These are phyloP conservation scores for Athripsodes cinereus DNA, from an alignment of 2,888 invertebrate species.

Conservation along the genomic window DNA sequence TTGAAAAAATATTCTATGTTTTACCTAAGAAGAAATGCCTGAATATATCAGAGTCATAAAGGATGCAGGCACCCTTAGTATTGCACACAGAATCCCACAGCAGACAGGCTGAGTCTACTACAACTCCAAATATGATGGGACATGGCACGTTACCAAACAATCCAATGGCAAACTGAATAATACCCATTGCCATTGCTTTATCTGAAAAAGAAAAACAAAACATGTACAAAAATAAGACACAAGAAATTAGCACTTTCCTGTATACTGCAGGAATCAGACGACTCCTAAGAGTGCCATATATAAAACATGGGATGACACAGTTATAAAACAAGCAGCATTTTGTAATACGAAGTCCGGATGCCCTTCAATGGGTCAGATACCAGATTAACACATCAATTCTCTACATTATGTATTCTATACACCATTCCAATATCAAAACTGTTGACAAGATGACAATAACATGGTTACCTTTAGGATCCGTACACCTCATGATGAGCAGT, in stretches of 20 bases:
- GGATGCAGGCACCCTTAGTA: conserved; percentile 75
- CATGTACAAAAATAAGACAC: too few relatives aligned
- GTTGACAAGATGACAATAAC: too few relatives aligned
- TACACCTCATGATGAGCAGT: conserved; percentile 83
- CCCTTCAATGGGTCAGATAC: too few relatives aligned
- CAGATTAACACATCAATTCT: too few relatives aligned
- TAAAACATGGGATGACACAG: too few relatives aligned
- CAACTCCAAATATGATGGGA: conserved; percentile 89
- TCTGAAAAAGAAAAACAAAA: conserved; percentile 42
- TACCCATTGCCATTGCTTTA: conserved; percentile 91
- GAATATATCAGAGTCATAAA: conserved; percentile 81
- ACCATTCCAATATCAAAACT: too few relatives aligned
- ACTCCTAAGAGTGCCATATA: too few relatives aligned
- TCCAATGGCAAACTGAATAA: conserved; percentile 90
- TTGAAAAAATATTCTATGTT: background rate
- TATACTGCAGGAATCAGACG: too few relatives aligned
- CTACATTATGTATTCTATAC: too few relatives aligned
- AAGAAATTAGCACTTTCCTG: too few relatives aligned
- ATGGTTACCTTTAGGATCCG: conserved; percentile 74
- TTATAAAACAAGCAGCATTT: too few relatives aligned
- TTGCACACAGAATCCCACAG: conserved; percentile 81
- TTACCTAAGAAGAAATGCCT: conserved; percentile 80
- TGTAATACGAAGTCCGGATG: too few relatives aligned
- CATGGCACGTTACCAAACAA: conserved; percentile 92
- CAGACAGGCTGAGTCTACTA: conserved; percentile 86